Evolutionary conservation across 2,888 invertebrate species (phyloP), one percentile per base, ranked within the genome.

Genomic region (Saturnia japonica): DNA sequence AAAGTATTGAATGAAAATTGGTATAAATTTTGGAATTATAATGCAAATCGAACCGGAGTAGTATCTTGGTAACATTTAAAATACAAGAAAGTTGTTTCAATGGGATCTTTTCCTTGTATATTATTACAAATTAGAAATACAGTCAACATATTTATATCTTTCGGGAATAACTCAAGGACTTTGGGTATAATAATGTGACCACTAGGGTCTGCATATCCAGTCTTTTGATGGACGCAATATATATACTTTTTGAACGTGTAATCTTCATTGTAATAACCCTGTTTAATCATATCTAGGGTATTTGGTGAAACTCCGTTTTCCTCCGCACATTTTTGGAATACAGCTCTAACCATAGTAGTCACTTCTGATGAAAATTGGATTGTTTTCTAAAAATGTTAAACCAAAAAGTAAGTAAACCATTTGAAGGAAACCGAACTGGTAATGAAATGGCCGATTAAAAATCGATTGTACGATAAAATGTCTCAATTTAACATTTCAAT

Each of bases 61-160:
- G 42, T 71, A 14, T 43, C 69, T 72, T 85, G 78, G 72, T 83
- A 82, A 74, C 89, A 88, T 75, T 85, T 83, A 64, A 81, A 81
- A n/a, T 75, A 80, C 22, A 86, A 69, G 66, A 68, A 79, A 19
- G 72, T 79, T 6, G 81, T 86, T 4, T 90, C 86, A 0, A 78
- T 76, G 11, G 82, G 77, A 70, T 85, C 78, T 1, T 69, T 77
- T 14, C 81, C 86, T 22, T 74, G 68, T 68, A 78, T 81, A n/a
- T n/a, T n/a, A 54, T 85, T 84, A 76, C 90, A 64, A 19, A 40
- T 64, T 64, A 40, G 40, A 40, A 64, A 7, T 34, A 40, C 7
- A 40, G 16, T 1, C 19, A 7, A 8, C 6, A 64, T 34, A 19
- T 64, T 64, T 64, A 64, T 1, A n/a, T 64, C 64, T 40, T 64